These are phyloP conservation scores for Calosoma granatense DNA, from an alignment of 1,140 invertebrate genomes.

Conservation along the genomic window DNA sequence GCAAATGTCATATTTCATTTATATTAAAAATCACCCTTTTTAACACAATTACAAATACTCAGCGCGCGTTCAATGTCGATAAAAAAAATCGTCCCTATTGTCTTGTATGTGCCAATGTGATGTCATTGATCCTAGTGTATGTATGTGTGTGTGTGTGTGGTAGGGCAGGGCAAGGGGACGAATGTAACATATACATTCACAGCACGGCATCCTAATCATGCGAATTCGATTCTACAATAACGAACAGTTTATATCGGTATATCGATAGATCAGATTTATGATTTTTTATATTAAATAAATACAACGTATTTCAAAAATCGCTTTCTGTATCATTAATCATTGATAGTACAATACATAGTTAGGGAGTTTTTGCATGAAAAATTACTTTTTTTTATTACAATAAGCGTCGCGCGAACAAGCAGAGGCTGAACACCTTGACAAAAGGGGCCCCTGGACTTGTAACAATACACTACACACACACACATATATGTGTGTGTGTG, in stretches of 20 bases:
- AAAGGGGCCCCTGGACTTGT: neutral
- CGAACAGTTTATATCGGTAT: too few species aligned
- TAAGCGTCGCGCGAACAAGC: neutral
- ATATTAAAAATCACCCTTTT: constrained; percentile 5
- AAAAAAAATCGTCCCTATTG: neutral
- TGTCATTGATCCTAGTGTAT: too few species aligned
- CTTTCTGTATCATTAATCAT: constrained; percentile 3
- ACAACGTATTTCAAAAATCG: neutral
- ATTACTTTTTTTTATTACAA: neutral
- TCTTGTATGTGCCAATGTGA: too few species aligned
- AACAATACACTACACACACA: neutral
- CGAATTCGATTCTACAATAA: too few species aligned
- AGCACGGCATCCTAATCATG: too few species aligned
- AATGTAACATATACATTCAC: too few species aligned
- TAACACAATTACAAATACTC: too few species aligned
- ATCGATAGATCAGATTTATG: neutral
- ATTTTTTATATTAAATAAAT: constrained; percentile 6
- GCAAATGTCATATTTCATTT: neutral
- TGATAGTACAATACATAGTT: neutral
- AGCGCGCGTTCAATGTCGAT: too few species aligned
- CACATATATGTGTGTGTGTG: neutral
- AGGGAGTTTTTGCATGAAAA: constrained; percentile 7
- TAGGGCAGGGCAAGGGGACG: too few species aligned
- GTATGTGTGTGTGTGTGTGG: too few species aligned
- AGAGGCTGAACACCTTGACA: constrained; percentile 2